Percentiles rank a stretch among this genome's conserved stretches.
These are phyloP conservation scores for Tapera naevia DNA, from an alignment of 2,797 vertebrate species.

Conservation along the genomic window DNA sequence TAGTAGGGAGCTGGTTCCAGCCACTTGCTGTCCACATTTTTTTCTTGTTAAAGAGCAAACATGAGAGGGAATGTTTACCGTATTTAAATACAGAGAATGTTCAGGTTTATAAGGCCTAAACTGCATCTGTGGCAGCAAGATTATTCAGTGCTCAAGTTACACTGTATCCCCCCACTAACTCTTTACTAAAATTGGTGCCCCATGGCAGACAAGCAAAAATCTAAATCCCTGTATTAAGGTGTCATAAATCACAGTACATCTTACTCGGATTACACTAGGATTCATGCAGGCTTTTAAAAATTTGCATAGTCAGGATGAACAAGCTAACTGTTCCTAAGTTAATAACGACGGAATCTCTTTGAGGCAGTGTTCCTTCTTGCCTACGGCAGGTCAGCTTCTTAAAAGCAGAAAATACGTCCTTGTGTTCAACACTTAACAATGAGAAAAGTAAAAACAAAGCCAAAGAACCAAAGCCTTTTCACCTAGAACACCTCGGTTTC, in stretches of 20 bases:
- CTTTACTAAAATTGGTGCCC: constrained; percentile 65
- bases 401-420: background rate
- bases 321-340: constrained; percentile 33
- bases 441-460: background rate
- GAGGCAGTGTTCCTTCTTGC: background rate
- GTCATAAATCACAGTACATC: constrained; percentile 56
- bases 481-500: background rate
- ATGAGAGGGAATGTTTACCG: background rate
- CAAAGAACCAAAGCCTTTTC: background rate
- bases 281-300: constrained; percentile 48
- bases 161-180: background rate
- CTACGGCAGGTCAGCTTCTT: background rate
- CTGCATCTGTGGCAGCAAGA: constrained; percentile 13
- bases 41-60: background rate
- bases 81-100: constrained; percentile 31
- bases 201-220: constrained; percentile 71
- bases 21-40: background rate
- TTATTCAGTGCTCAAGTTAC: constrained; percentile 60
- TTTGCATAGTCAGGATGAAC: constrained; percentile 49
- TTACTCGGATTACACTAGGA: constrained; percentile 59
- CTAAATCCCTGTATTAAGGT: constrained; percentile 70
- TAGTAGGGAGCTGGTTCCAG: background rate
- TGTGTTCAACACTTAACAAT: background rate
- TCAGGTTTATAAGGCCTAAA: constrained; percentile 35
- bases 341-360: background rate